Evolutionary conservation across 2,113 vertebrate species (phyloP).

Genomic region (Serilophus lunatus): DNA sequence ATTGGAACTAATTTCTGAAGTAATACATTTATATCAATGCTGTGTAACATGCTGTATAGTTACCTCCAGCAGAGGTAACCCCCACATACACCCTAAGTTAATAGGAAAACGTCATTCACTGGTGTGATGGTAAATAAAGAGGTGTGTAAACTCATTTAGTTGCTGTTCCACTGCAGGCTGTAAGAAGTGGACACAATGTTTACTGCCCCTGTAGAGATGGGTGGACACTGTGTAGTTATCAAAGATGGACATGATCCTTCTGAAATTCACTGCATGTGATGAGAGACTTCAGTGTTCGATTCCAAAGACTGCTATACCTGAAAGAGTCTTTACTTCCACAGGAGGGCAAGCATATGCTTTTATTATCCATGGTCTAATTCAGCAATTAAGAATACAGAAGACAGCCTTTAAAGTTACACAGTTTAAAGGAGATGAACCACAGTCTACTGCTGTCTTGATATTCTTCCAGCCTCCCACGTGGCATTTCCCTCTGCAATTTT

Average conservation of each 20-base stretch:
- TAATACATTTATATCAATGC: not conserved
- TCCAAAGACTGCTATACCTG: not conserved
- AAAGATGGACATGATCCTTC: not conserved
- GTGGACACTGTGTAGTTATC: rapidly evolving
- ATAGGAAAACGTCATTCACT: not conserved
- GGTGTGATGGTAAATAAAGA: not conserved
- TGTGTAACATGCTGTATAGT: not conserved
- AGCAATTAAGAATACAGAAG: not conserved
- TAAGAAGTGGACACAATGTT: not conserved
- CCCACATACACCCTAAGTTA: not conserved
- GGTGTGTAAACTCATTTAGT: not conserved
- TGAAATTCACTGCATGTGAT: not conserved
- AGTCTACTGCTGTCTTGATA: not conserved
- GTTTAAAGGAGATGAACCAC: not conserved
- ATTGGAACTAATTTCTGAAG: not conserved
- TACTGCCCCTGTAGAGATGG: rapidly evolving
- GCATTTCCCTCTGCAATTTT: not conserved
- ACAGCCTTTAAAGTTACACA: not conserved
- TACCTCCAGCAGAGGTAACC: not conserved
- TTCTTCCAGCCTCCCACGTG: not conserved
- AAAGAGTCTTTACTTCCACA: not conserved
- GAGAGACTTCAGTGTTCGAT: not conserved
- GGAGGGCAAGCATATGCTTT: not conserved
- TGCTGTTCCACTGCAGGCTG: not conserved
- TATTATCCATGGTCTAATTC: not conserved